phyloP scores from a whole-genome alignment of 2,888 invertebrate genomes.

The Anoplius nigerrimus region DNA sequence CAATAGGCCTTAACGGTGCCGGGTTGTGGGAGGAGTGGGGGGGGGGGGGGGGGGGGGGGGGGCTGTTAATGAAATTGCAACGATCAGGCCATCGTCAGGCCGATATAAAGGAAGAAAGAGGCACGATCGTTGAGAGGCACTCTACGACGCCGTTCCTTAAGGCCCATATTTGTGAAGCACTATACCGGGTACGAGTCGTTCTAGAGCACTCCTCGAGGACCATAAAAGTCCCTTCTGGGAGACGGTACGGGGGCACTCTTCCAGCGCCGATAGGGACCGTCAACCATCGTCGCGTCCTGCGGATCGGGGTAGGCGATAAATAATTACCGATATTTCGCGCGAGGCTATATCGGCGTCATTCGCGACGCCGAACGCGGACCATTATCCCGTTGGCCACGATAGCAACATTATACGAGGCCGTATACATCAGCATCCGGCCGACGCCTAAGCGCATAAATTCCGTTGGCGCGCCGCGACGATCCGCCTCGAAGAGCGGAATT shows the following conservation, averaged over 20 bases:
- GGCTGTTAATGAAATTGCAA: no score
- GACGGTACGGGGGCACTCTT: not conserved
- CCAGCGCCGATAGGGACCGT: conserved; percentile 17
- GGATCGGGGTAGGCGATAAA: conserved; percentile 40
- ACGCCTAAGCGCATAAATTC: conserved; percentile 28
- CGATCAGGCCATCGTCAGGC: no score
- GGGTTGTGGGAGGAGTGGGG: no score
- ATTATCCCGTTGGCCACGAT: conserved; percentile 38
- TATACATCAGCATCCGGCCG: conserved; percentile 44
- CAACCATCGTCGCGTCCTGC: conserved; percentile 16
- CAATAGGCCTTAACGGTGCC: no score
- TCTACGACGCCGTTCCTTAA: no score
- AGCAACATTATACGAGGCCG: conserved; percentile 37
- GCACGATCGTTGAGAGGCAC: no score
- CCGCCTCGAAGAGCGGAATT: conserved; percentile 35
- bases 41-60: no score
- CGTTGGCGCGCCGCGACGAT: conserved; percentile 20
- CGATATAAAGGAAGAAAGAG: no score
- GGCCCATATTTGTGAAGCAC: no score
- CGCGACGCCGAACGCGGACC: conserved; percentile 30
- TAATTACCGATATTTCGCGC: conserved; percentile 33
- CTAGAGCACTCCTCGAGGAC: no score
- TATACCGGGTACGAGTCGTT: no score
- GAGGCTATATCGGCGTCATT: conserved; percentile 21
- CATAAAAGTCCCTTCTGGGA: conserved; percentile 1